Evolutionary conservation across 2,888 invertebrate genomes (phyloP).

Genomic region (Microctonus brassicae): DNA sequence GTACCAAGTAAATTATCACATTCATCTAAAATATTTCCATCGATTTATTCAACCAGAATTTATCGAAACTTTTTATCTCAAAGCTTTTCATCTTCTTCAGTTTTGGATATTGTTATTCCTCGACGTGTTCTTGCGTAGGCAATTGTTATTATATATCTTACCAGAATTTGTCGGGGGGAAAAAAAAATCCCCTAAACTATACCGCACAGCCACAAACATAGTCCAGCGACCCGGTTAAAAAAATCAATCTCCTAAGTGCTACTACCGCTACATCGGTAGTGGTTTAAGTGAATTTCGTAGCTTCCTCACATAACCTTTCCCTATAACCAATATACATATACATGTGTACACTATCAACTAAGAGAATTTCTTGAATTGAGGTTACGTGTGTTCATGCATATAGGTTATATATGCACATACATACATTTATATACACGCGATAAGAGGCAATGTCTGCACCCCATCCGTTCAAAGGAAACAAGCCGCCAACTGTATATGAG

Average conservation of each 20-base stretch:
- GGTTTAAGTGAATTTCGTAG: slow-evolving; percentile 30
- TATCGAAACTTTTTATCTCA: too few species aligned
- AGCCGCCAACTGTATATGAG: slow-evolving; percentile 12
- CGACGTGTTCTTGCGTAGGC: not conserved
- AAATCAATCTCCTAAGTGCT: slow-evolving; percentile 32
- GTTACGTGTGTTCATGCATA: slow-evolving; percentile 12
- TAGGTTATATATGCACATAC: not conserved
- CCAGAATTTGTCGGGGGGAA: not conserved
- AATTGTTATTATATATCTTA: not conserved
- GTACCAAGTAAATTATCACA: too few species aligned
- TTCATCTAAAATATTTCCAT: not conserved
- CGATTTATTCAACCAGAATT: not conserved
- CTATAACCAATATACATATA: not conserved
- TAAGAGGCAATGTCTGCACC: slow-evolving; percentile 20
- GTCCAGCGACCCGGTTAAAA: slow-evolving; percentile 20
- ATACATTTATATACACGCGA: not conserved
- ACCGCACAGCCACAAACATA: not conserved
- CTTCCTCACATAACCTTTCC: not conserved
- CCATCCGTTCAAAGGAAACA: slow-evolving; percentile 30
- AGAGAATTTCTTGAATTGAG: not conserved
- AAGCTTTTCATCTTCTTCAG: not conserved
- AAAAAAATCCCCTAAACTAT: not conserved
- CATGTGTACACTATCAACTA: not conserved
- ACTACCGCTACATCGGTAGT: slow-evolving; percentile 4
- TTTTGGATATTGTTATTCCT: not conserved